Evolutionary conservation across 2,113 vertebrate species (phyloP).

Genomic region (Kobus ellipsiprymnus): DNA sequence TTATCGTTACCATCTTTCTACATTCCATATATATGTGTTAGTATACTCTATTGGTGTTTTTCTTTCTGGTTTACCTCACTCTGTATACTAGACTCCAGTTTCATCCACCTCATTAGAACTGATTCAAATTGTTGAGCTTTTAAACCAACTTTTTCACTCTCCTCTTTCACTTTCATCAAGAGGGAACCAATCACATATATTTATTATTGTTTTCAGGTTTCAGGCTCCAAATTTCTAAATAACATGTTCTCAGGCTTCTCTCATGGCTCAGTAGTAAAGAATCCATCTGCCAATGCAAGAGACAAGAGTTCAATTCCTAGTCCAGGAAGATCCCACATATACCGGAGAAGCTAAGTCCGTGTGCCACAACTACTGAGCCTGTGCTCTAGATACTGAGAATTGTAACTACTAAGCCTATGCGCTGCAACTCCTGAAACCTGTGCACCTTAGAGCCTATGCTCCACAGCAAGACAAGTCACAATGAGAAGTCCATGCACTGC

Average conservation of each 20-base stretch:
- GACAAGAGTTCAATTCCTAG: background rate
- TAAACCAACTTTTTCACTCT: too few species aligned
- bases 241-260: background rate
- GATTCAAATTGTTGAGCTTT: too few species aligned
- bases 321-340: background rate
- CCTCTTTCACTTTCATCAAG: too few species aligned
- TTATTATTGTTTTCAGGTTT: background rate
- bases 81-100: too few species aligned
- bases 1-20: too few species aligned
- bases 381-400: background rate
- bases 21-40: too few species aligned
- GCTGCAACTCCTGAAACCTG: accelerated
- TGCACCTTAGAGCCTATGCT: background rate
- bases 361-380: background rate
- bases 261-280: background rate
- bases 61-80: too few species aligned
- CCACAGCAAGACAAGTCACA: background rate
- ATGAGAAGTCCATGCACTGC: background rate
- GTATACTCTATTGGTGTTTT: too few species aligned
- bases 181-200: background rate
- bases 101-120: too few species aligned
- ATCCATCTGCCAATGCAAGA: background rate
- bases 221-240: background rate
- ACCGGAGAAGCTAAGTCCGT: accelerated
- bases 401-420: accelerated